Evolutionary conservation across 2,113 vertebrate species (phyloP).

Genomic region (Nesospiza acunhae): DNA sequence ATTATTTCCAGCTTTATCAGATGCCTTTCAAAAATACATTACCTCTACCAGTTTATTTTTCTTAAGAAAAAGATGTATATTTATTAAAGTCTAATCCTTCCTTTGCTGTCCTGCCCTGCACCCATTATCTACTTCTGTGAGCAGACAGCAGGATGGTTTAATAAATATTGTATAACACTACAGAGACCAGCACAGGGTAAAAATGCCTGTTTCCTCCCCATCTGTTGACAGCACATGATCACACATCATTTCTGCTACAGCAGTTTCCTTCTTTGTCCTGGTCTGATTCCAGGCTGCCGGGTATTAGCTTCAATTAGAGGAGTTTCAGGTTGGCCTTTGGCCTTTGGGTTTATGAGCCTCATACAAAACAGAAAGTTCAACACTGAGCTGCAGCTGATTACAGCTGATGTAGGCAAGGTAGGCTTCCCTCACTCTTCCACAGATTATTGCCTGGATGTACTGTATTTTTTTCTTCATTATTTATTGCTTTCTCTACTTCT

Average conservation of each 20-base stretch:
- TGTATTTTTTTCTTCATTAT: not conserved
- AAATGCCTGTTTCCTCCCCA: not conserved
- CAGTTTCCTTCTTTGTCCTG: not conserved
- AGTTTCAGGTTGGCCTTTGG: not conserved
- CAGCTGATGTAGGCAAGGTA: not conserved
- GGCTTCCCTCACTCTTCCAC: not conserved
- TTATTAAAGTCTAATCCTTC: not conserved
- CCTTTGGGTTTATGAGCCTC: not conserved
- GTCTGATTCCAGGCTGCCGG: not conserved
- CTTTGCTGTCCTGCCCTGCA: not conserved
- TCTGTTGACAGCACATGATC: not conserved
- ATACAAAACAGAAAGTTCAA: not conserved
- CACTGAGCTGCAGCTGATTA: not conserved
- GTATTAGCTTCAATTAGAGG: not conserved
- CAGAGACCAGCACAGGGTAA: not conserved
- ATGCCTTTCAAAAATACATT: not conserved
- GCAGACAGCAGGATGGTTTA: not conserved
- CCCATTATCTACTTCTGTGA: not conserved
- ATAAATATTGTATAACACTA: not conserved
- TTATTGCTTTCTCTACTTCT: not conserved
- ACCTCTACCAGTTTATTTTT: not conserved
- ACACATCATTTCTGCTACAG: not conserved
- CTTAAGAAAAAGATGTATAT: not conserved
- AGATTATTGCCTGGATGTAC: not conserved
- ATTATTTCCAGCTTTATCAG: not conserved